Conservation (phyloP, 2,888 invertebrate species). For the Myopa testacea region DNA sequence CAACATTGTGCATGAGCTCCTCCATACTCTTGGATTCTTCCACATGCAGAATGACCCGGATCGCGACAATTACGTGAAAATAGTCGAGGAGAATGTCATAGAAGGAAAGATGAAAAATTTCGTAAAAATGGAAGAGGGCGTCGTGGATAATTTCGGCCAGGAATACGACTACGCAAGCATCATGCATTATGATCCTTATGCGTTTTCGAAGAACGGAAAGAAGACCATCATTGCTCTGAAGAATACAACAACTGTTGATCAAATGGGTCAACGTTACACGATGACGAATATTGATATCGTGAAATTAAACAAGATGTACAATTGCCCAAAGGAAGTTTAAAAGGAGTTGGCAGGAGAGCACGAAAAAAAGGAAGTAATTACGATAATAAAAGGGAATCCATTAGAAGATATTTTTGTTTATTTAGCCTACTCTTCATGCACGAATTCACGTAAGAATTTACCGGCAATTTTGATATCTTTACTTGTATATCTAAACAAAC, state of each 20-base stretch:
- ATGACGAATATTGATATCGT: slow-evolving; percentile 60
- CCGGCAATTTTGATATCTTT: too few relatives aligned
- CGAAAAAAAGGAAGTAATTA: too few relatives aligned
- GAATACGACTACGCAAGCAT: slow-evolving; percentile 83
- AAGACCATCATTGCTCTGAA: slow-evolving; percentile 75
- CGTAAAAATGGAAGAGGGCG: slow-evolving; percentile 72
- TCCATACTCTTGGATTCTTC: slow-evolving; percentile 82
- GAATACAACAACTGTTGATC: slow-evolving; percentile 42
- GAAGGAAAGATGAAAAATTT: slow-evolving; percentile 77
- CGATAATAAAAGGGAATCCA: too few relatives aligned
- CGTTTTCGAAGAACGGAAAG: slow-evolving; percentile 77
- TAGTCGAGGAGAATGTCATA: slow-evolving; percentile 68
- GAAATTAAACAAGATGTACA: slow-evolving; percentile 62
- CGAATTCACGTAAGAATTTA: too few relatives aligned
- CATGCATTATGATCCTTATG: slow-evolving; percentile 81
- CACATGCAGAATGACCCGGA: slow-evolving; percentile 84
- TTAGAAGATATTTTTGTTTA: too few relatives aligned
- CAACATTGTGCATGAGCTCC: slow-evolving; percentile 81
- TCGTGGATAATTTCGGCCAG: slow-evolving; percentile 74
- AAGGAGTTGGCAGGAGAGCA: not conserved
- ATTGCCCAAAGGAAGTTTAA: slow-evolving; percentile 43
- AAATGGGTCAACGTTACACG: slow-evolving; percentile 57
- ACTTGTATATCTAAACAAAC: too few relatives aligned
- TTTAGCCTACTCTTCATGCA: too few relatives aligned
- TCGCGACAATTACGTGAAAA: slow-evolving; percentile 76